Evolutionary conservation across 2,113 vertebrate species (phyloP), one percentile per base, ranked within the genome.

Genomic region (Nicator chloris): DNA sequence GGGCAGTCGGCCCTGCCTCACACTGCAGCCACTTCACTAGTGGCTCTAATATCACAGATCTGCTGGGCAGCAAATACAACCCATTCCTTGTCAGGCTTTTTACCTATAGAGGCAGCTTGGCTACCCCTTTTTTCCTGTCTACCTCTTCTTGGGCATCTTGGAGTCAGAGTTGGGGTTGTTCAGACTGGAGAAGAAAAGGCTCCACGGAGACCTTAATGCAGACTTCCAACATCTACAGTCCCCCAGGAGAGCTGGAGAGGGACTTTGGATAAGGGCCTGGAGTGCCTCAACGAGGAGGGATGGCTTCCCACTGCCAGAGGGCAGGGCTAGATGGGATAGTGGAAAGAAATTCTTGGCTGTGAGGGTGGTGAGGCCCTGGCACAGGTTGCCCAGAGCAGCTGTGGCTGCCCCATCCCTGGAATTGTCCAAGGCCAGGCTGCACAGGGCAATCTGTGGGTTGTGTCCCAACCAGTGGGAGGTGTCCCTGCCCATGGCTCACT

Each of bases 1-100:
- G 12, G 23, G 47, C 0, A 42, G 31, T 59, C 1, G 0, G 12
- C 72, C 42, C 78, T 2, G 6, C 2, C 60, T 60, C 60, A 45
- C 23, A 42, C 54, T 73, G 54, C 82, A 84, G 21, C 5, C 33
- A 21, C 70, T 86, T 82, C 71, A 61, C 45, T 7, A 30, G 63
- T 24, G 54, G 37, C n/a, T 79, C 59, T 18, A 75, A 11, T 18
- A 73, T 75, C 33, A 2, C 18, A 81, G 37, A 56, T 26, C 30
- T 45, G 18, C 88, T 73, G 65, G 50, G 54, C 49, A 90, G 45
- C 37, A 90, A 57, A 78, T 12, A 33, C 2, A 81, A 63, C 23
- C 27, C 45, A 31, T 33, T 92, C 40, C 31, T 35, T 19, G 5
- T 10, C 60, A 61, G 28, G 47, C 7, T 49, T 75, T 56, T 71